Conservation (phyloP, 2,113 vertebrate genomes). For the Coptodon rendalli region DNA sequence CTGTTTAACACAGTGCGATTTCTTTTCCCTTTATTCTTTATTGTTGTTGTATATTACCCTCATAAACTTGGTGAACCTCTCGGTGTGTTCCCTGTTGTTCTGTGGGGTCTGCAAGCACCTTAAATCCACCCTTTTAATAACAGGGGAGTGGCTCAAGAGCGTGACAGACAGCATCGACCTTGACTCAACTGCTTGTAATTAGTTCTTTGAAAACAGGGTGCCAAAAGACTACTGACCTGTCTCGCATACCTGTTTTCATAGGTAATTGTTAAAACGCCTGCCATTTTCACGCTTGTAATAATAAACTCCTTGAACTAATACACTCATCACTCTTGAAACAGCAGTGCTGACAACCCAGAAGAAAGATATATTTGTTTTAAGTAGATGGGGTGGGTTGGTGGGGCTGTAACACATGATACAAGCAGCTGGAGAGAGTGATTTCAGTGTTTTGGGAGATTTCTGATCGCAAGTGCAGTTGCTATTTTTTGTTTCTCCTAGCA, state of each 20-base stretch:
- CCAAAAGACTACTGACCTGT: slow-evolving; percentile 66
- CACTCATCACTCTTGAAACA: slow-evolving; percentile 58
- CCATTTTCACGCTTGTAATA: slow-evolving; percentile 69
- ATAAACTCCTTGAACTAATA: slow-evolving; percentile 68
- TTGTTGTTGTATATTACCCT: neutral
- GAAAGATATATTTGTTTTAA: slow-evolving; percentile 61
- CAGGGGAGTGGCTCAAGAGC: slow-evolving; percentile 74
- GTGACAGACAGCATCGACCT: slow-evolving; percentile 85
- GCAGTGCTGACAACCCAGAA: slow-evolving; percentile 46
- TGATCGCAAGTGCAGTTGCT: slow-evolving; percentile 13
- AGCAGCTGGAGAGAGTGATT: slow-evolving; percentile 31
- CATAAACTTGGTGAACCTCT: neutral
- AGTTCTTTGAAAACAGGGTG: slow-evolving; percentile 78
- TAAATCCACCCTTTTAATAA: slow-evolving; percentile 76
- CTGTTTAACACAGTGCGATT: neutral
- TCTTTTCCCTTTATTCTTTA: neutral
- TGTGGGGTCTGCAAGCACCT: slow-evolving; percentile 61
- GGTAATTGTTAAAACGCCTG: slow-evolving; percentile 70
- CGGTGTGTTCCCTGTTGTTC: neutral
- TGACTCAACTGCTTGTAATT: slow-evolving; percentile 95
- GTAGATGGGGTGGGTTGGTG: neutral
- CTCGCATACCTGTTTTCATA: slow-evolving; percentile 66
- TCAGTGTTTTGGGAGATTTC: slow-evolving; percentile 31
- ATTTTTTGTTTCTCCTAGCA: neutral
- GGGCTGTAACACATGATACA: neutral